phyloP scores from a whole-genome alignment of 2,797 vertebrate species.

The Lindbergichthys nudifrons region DNA sequence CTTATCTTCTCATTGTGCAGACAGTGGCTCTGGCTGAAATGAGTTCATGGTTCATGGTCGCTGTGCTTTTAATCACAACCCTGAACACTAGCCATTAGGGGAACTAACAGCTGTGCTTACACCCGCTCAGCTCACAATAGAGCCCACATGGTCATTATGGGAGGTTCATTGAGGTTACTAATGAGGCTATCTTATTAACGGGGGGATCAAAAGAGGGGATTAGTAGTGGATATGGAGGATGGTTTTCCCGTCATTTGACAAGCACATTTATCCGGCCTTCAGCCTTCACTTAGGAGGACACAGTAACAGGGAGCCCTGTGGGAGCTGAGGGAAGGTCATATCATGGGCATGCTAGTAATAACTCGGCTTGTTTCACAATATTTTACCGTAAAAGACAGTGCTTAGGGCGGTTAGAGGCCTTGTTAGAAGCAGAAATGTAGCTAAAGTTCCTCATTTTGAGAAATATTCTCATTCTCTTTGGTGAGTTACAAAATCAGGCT shows the following conservation, averaged over 20 bases:
- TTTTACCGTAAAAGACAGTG: background rate
- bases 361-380: background rate
- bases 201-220: constrained; percentile 53
- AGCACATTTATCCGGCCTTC: constrained; percentile 26
- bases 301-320: constrained; percentile 16
- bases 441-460: background rate
- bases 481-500: too few relatives aligned
- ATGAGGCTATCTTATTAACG: constrained; percentile 65
- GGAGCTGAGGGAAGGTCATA: constrained; percentile 13
- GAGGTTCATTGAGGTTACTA: constrained; percentile 71
- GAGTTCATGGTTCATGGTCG: constrained; percentile 70
- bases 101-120: constrained; percentile 63
- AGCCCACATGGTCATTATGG: constrained; percentile 62
- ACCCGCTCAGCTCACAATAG: constrained; percentile 54
- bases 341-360: background rate
- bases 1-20: constrained; percentile 68
- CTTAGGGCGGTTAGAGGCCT: background rate
- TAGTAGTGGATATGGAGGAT: constrained; percentile 32
- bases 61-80: constrained; percentile 75
- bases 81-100: constrained; percentile 67
- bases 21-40: constrained; percentile 67
- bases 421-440: background rate
- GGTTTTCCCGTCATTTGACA: constrained; percentile 33
- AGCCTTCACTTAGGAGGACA: constrained; percentile 18
- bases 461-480: too few relatives aligned